Percentiles rank a stretch among this genome's conserved stretches.
Conservation (phyloP, 2,797 vertebrate genomes). For the Manis pentadactyla region DNA sequence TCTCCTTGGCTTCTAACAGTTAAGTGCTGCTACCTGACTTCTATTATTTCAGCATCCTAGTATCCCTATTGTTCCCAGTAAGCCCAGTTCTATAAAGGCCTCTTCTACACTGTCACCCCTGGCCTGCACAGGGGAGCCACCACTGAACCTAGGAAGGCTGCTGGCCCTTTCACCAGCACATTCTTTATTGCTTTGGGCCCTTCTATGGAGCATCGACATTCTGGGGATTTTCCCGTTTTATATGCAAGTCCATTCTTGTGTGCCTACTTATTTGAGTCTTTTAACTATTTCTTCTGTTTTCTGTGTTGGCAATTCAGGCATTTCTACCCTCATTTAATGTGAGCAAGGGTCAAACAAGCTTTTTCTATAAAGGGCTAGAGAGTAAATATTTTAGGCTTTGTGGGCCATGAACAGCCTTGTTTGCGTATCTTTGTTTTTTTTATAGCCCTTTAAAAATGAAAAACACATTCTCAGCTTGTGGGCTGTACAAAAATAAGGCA, state of each 20-base stretch:
- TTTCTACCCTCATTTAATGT: conserved; percentile 13
- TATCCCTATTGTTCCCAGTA: neutral
- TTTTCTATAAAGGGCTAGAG: conserved; percentile 24
- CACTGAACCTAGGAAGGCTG: neutral
- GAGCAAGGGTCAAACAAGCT: neutral
- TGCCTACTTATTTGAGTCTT: neutral
- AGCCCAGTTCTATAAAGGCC: neutral
- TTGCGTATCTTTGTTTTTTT: conserved; percentile 39
- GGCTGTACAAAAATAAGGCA: conserved; percentile 10
- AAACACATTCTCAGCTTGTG: neutral
- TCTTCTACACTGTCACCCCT: neutral
- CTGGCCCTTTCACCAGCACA: neutral
- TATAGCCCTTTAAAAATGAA: neutral
- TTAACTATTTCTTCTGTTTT: neutral
- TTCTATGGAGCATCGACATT: neutral
- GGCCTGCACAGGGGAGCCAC: neutral
- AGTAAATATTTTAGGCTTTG: conserved; percentile 59
- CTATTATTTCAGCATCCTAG: neutral
- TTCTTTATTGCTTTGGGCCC: neutral
- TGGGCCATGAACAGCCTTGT: neutral
- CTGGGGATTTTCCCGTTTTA: neutral
- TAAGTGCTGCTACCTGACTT: neutral
- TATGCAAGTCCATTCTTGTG: neutral
- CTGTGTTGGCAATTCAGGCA: conserved; percentile 13
- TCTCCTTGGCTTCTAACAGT: neutral